Conservation (phyloP, 2,113 vertebrate genomes). For the Grallaria varia region DNA sequence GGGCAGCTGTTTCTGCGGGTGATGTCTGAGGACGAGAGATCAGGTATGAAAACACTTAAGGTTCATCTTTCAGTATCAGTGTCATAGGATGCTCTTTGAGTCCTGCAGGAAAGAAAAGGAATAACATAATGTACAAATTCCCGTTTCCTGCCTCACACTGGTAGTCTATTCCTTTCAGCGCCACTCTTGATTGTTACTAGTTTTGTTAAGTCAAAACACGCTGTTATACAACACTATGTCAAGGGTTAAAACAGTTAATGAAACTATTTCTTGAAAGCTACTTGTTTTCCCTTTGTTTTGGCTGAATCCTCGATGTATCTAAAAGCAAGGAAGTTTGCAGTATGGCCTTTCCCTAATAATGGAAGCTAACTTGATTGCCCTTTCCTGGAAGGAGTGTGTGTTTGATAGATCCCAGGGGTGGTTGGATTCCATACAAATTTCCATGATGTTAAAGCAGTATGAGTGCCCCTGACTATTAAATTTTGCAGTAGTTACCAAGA, state of each 20-base stretch:
- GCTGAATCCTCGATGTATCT: too few relatives aligned
- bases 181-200: not conserved
- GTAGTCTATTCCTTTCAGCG: not conserved
- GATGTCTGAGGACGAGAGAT: not conserved
- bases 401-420: not conserved
- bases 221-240: not conserved
- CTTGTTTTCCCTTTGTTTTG: not conserved
- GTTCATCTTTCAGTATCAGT: too few relatives aligned
- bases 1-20: not conserved
- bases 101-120: fast-evolving
- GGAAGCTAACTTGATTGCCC: not conserved
- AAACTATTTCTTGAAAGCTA: not conserved
- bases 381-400: not conserved
- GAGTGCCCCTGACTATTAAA: not conserved
- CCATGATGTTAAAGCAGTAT: not conserved
- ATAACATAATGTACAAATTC: fast-evolving
- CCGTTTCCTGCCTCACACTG: fast-evolving
- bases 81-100: not conserved
- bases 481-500: not conserved
- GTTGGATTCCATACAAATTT: not conserved
- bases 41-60: fast-evolving
- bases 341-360: not conserved
- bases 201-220: not conserved
- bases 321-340: not conserved
- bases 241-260: not conserved